A percentile compares a stretch with the other conserved stretches of the same genome.
Evolutionary conservation across 2,797 vertebrate species (phyloP).

Genomic region (Gallinago solitaria): DNA sequence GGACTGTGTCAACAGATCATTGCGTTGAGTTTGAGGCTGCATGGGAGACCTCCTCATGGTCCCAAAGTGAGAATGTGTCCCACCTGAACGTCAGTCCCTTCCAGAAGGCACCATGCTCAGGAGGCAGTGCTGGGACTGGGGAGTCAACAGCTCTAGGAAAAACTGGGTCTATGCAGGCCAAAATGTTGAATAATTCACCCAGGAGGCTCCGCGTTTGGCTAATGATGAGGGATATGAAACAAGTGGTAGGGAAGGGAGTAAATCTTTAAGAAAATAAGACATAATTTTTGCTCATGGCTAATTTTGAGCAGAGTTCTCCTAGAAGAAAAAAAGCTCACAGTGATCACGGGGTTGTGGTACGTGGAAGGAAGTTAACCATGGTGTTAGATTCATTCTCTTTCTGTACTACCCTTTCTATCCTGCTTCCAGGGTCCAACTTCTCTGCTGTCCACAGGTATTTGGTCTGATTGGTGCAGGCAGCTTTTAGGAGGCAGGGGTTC

Average conservation of each 20-base stretch:
- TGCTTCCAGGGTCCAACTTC: not conserved
- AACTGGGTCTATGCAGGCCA: not conserved
- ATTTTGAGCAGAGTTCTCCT: not conserved
- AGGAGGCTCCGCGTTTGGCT: not conserved
- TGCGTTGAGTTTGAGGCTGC: not conserved
- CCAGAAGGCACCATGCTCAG: not conserved
- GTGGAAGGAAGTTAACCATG: not conserved
- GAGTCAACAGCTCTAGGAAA: not conserved
- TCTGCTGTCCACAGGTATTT: not conserved
- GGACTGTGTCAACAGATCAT: not conserved
- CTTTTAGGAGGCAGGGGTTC: not conserved
- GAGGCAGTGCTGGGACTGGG: not conserved
- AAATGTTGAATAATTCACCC: accelerated
- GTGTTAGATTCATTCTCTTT: not conserved
- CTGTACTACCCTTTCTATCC: not conserved
- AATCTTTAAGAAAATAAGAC: not conserved
- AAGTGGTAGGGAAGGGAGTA: not conserved
- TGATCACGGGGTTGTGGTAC: not conserved
- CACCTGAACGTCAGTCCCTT: not conserved
- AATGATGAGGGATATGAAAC: not conserved
- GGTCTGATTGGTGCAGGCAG: not conserved
- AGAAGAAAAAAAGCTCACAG: not conserved
- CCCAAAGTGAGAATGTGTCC: not conserved
- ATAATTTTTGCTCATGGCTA: not conserved
- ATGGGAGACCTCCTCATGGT: not conserved